Base-by-base conservation (phyloP, 2,888 invertebrate species). In the Onchidella celtica region DNA sequence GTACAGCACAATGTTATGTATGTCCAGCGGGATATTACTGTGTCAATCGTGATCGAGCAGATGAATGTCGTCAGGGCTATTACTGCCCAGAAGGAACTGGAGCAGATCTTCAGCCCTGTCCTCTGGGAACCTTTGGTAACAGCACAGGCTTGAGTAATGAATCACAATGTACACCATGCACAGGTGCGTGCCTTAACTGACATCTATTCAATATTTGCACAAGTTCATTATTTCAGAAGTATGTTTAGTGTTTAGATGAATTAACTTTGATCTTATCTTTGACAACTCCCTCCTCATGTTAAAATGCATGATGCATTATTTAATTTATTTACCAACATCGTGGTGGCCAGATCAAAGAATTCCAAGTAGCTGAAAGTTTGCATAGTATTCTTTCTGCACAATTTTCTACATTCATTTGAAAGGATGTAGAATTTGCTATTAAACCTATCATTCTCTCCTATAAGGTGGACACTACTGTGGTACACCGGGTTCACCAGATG, bases 71-170 rank as follows among this genome's bases (percentile, higher is more conserved):
- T 47, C 87, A 90, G 79, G 92, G 92, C 24, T 89, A 88, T 83
- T 92, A 90, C 84, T 92, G 92, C 81, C 92, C 92, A 4, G 86
- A 86, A 34, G 92, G 91, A 24, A 92, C 92, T 2, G 92, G 92
- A 6, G 89, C 90, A 11, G 89, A 90, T 70, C 85, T 90, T 6
- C 88, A 88, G 81, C 88, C 88, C 0, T 91, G 92, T 82, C 90
- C 92, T 0, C 85, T 88, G 2, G 92, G 92, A 27, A 90, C 89
- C 2, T 92, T 89, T 79, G 92, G 91, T 29, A 91, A 90, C 83
- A 88, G 88, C 11, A 87, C 89, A 21, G 91, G 91, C 11, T 86
- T 92, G 69, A 85, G 82, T 27, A 70, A 84, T 9, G 88, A 86
- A 69, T 70, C 82, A n/a, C 86, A 92, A 32, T 92, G 92, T 83